Evolutionary conservation across 1,140 invertebrate genomes (phyloP), one percentile per base, ranked within the genome.

Genomic region (Thalassaphorura encarpata): DNA sequence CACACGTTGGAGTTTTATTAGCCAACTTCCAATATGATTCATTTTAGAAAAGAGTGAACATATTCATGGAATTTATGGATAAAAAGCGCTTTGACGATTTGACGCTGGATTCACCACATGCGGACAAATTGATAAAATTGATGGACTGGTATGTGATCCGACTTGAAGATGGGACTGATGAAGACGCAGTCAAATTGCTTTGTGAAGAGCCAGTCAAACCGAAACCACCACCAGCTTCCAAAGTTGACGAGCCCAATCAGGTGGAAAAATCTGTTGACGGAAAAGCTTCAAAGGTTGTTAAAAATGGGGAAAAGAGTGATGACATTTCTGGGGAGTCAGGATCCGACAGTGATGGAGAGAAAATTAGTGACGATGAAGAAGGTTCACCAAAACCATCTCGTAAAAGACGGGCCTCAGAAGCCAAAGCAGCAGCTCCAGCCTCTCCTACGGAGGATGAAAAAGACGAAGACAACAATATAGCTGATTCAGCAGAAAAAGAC

Each of bases 121-220:
- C 85, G 0, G 90, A 95, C 49, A 77, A 82, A 29, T 74, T 99
- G 26, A 79, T 97, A 13, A 83, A 85, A 65, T 75, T 99, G 3
- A 75, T 99, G 31, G 96, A 99, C 73, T 87, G 91, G 60, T 92
- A 93, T 36, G 95, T 99, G 1, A 95, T 99, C 57, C 89, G 92
- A 70, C 74, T 99, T 16, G 96, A 99, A 77, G 95, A 92, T 42
- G 96, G 96, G 3, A 86, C 83, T n/a, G 94, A 98, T 60, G 2
- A 86, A 84, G 64, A 76, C 85, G 16, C 74, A 97, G 3, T 53
- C 40, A 61, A 63, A 69, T 68, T 64, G 64, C 46, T 62, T 16
- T 58, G 66, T 36, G 58, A 65, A 36, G 52, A 52, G 29, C 39
- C 58, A 21, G 52, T 62, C 3, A 54, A 42, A 41, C 4, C 29